Evolutionary conservation across 2,797 vertebrate species (phyloP), one percentile per base, ranked within the genome.

Genomic region (Enteromius viviparus): DNA sequence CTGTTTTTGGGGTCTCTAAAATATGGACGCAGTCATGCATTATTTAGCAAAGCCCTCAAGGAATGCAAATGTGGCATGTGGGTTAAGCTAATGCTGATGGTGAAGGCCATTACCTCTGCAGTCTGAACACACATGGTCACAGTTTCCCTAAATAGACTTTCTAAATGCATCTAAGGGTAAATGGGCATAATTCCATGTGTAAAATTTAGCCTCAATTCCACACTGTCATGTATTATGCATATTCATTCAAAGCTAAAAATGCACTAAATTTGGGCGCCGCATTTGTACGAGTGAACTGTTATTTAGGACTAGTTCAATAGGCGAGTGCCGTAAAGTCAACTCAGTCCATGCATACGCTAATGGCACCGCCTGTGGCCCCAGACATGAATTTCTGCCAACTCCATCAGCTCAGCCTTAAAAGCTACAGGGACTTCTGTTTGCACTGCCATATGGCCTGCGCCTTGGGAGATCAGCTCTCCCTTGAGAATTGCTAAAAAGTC

Each of bases 401-500:
- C 86, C 87, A 88, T 89, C 86, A 85, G 80, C 81, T 81, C 84
- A 70, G 42, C 42, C 12, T 69, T 68, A 76, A 86, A 70, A 89
- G 80, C 78, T 90, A 84, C 34, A 82, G 85, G 77, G 87, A 88
- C 74, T 75, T n/a, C 62, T 78, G 47, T 82, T 87, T 68, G 82
- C 47, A 60, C 78, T 88, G 88, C 91, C 91, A 92, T 92, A 90
- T 92, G 90, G 42, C 42, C 11, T 26, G 45, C 11, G 34, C 42
- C 47, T 55, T 62, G 26, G 37, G 66, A 34, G 45, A 78, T 26
- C 1, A 2, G 58, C 21, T 66, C 51, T 62, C 74, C 17, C 40
- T 69, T 70, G 68, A 83, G 76, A 71, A 80, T 70, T 34, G 65
- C 80, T 32, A 49, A 47, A 68, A 68, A 69, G 15, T 47, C 53